Base-by-base conservation (phyloP, 2,113 vertebrate species). In the Hyperoodon ampullatus region DNA sequence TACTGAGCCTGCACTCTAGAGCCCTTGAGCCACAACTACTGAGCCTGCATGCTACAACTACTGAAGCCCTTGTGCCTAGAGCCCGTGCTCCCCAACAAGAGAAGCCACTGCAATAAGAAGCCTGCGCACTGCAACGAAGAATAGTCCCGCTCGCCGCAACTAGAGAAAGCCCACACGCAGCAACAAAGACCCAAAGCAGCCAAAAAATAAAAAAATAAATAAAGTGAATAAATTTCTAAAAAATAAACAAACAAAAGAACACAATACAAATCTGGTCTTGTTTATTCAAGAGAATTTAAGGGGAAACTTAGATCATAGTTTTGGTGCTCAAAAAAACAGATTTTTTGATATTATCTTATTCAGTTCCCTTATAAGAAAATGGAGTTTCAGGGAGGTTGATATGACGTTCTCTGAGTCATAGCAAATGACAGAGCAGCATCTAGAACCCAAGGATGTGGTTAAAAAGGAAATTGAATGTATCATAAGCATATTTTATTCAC, bases 251-350 rank as follows among this genome's bases (percentile, higher is more conserved):
- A 55, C 50, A 53, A 53, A 55, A 85, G 42, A 44, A 70, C 26
- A 42, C 58, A 66, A 39, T 66, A 83, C 60, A 87, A 61, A 86
- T 71, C 53, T 77, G 60, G 42, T 47, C 90, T 92, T 91, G 35
- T 90, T 78, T 86, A 87, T 58, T 74, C 28, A 53, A 89, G 33
- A 88, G 78, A 74, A 88, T 84, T 87, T 70, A 90, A 80, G 72
- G 28, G 35, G 14, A 47, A 77, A 87, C 21, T 87, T 72, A 47
- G 60, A 55, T 39, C n/a, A 86, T 96, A 68, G 39, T 85, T 87
- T 87, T 87, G 44, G 26, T 47, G n/a, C n/a, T 82, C 24, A 82
- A 9, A 63, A 70, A 70, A 13, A 63, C 58, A 85, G 55, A 53
- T 33, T 78, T 77, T 89, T 74, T 23, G 13, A 58, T 86, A 24